Base-by-base conservation (phyloP, 1,140 invertebrate genomes). In the Drosophila watanabei region DNA sequence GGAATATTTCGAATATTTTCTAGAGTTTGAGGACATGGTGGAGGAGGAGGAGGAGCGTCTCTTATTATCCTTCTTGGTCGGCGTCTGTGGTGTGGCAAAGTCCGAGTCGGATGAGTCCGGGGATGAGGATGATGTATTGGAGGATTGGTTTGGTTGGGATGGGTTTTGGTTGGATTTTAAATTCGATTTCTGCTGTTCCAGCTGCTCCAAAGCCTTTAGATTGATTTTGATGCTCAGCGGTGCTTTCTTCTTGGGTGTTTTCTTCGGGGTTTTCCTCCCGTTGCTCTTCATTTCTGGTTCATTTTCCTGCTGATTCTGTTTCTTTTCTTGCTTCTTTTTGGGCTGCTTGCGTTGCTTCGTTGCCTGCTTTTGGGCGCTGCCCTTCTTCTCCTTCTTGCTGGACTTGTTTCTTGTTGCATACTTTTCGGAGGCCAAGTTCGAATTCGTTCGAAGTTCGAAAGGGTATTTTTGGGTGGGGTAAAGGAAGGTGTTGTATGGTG, bases 1-100 rank as follows among this genome's bases (percentile, higher is more conserved):
- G 80, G 91, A 86, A 93, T 90, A 57, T 57, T 57, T 91, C 59
- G 87, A 92, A 89, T 90, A 87, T 87, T 88, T 92, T 81, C 89
- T 76, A 81, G 89, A 91, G 75, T 88, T 93, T 93, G 89, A 30
- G 14, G 18, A 20, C 24, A 24, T n/a, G n/a, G n/a, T n/a, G 46
- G 45, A 7, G 11, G 43, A 45, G 77, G 75, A 75, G 73, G 87
- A 84, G 76, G 80, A 75, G 78, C 83, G 75, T 84, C 81, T 39
- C 35, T 28, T 57, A 4, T 24, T 57, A 28, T 56, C 33, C 33
- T 37, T 56, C 52, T 24, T 24, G 13, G 72, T 76, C 51, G 72
- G 75, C 49, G 49, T 80, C 45, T 51, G 64, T 35, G 45, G 59
- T 35, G 59, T 63, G 41, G 33, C 61, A 46, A 75, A 51, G 59